Base-by-base conservation (phyloP, 2,113 vertebrate species). In the Dendrocopos noguchii region DNA sequence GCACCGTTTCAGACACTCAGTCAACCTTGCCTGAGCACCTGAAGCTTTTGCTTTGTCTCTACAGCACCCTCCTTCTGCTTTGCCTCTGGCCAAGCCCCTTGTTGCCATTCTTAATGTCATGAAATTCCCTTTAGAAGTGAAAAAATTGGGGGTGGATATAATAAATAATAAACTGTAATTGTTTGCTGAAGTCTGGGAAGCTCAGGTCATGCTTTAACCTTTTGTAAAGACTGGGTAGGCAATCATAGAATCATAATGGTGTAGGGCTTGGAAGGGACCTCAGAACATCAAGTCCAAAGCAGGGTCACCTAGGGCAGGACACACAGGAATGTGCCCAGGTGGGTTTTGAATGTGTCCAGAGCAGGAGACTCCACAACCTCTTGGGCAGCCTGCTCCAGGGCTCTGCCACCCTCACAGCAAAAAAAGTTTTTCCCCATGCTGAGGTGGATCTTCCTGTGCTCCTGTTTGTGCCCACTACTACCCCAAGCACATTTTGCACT, bases 61-160 rank as follows among this genome's bases (percentile, higher is more conserved):
- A 36, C n/a, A 10, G 14, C 1, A 11, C 13, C 4, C 4, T 89
- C 22, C 24, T 34, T 44, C 77, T 24, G 34, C 74, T 61, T 31
- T 36, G 70, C 25, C 57, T 75, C 18, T 57, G 27, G 16, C 28
- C 57, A 84, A 88, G 28, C 7, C 9, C 81, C 91, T n/a, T 66
- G 18, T 39, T 65, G 34, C 31, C 5, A 0, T 31, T 59, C 50
- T 10, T 33, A 65, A 20, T 8, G 8, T 55, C 4, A 8, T 2
- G 16, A 75, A 17, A 66, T 39, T 64, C 25, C 18, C 65, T 47
- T 55, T 21, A 71, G 82, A 74, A 74, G 47, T 3, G 1, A 72
- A 73, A 63, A 77, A 46, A 50, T 0, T 31, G 5, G 4, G 3
- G n/a, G 8, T 3, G 4, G 14, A 5, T 61, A 3, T 1, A 10